Evolutionary conservation across 2,888 invertebrate species (phyloP).

Genomic region (Drosophila histrio): DNA sequence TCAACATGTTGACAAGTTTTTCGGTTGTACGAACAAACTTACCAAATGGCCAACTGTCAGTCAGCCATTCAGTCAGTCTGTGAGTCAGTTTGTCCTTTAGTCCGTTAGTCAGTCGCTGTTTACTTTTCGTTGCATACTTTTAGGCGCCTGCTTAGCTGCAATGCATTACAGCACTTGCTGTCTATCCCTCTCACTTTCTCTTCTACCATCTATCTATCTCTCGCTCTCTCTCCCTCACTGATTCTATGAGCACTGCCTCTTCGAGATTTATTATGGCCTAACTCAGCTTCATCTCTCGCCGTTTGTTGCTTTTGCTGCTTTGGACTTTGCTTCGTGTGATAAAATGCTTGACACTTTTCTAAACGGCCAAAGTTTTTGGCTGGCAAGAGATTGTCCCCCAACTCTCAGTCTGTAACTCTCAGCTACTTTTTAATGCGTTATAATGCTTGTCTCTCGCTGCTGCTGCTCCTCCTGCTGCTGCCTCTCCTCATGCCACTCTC

Average conservation of each 20-base stretch:
- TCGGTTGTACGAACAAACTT: constrained; percentile 58
- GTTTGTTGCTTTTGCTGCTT: constrained; percentile 24
- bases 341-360: constrained; percentile 79
- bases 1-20: constrained; percentile 75
- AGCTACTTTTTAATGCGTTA: constrained; percentile 70
- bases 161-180: constrained; percentile 40
- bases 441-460: constrained; percentile 55
- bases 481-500: constrained; percentile 1
- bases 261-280: constrained; percentile 60
- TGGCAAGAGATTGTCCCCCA: constrained; percentile 63
- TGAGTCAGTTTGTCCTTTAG: constrained; percentile 24
- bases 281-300: constrained; percentile 24
- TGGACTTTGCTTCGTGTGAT: constrained; percentile 64
- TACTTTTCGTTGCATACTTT: constrained; percentile 64
- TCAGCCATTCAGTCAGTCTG: constrained; percentile 31
- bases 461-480: neutral
- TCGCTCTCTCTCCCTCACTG: neutral
- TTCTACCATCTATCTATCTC: neutral
- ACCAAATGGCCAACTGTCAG: constrained; percentile 60
- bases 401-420: constrained; percentile 11
- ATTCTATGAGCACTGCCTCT: constrained; percentile 17
- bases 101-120: constrained; percentile 45
- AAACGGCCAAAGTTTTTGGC: constrained; percentile 76
- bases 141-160: constrained; percentile 62
- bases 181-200: neutral